phyloP scores from a whole-genome alignment of 2,797 vertebrate species.

The Spinus olivaceus region DNA sequence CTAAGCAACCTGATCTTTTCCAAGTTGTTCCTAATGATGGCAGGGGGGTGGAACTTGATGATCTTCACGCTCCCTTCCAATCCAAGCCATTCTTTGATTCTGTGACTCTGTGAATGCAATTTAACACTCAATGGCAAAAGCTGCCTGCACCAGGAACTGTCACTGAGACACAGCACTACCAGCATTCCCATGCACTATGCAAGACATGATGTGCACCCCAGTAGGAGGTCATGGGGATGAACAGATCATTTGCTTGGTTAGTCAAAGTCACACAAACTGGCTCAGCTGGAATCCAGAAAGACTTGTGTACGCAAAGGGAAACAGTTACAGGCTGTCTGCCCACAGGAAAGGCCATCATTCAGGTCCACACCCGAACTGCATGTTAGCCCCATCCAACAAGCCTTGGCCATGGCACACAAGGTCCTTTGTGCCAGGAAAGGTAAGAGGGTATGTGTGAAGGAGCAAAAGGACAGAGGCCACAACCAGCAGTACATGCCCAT shows the following conservation, averaged over 20 bases:
- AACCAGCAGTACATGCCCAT: background rate
- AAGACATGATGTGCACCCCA: accelerated
- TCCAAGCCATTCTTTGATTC: background rate
- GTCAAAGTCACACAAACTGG: background rate
- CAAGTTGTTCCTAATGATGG: background rate
- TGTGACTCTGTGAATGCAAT: background rate
- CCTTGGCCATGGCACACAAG: background rate
- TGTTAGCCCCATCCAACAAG: background rate
- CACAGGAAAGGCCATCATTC: accelerated
- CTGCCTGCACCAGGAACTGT: background rate
- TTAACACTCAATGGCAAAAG: background rate
- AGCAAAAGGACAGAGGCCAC: background rate
- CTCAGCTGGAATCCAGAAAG: background rate
- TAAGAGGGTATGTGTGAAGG: background rate
- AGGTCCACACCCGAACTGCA: accelerated
- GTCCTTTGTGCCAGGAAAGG: background rate
- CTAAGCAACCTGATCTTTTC: background rate
- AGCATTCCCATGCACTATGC: background rate
- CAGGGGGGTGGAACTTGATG: background rate
- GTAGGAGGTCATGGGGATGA: background rate
- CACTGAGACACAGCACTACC: background rate
- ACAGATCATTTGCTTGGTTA: background rate
- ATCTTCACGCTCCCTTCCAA: background rate
- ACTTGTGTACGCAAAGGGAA: background rate
- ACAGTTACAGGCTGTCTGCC: background rate